Evolutionary conservation across 2,797 vertebrate species (phyloP), one percentile per base, ranked within the genome.

Genomic region (Iguana delicatissima): DNA sequence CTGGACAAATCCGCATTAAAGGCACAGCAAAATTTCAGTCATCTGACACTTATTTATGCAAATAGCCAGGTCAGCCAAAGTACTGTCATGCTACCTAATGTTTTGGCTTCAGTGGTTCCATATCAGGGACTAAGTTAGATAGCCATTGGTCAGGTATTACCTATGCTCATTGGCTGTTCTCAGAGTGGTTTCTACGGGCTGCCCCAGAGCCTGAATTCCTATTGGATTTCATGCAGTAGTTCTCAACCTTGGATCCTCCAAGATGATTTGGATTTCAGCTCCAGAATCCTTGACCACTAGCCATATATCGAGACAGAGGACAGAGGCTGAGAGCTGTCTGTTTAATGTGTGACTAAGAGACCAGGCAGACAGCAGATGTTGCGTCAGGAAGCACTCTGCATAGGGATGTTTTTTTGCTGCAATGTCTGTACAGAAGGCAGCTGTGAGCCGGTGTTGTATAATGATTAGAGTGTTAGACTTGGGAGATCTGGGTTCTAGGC

Each of bases 1-100:
- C 74, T 87, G 59, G 59, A 64, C 59, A 67, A 87, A 87, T 87
- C 76, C 57, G 24, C 57, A 87, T 50, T 64, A 64, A 38, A 67
- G 42, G 50, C n/a, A 79, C 32, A 79, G 76, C 22, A 50, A 32
- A 67, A 32, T 4, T 1, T n/a, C 29, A 14, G 86, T 67, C 29
- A 67, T 62, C 29, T 46, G 42, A 55, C 9, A 55, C 57, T 46
- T 87, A 72, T 62, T 85, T 42, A 64, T n/a, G 26, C 1, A 46
- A 50, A 67, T 80, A 46, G 35, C 26, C 52, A 77, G 46, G 73
- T 46, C 55, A 59, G 55, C 35, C 76, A 62, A 86, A 86, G 73
- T 77, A 38, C 18, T 16, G 38, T 14, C 38, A 32, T 64, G 55
- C 18, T 29, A 77, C n/a, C n/a, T 74, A 57, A 86, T 57, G 14